Percentiles rank a stretch among this genome's conserved stretches.
Conservation (phyloP, 1,140 invertebrate species). For the Ips nitidus region DNA sequence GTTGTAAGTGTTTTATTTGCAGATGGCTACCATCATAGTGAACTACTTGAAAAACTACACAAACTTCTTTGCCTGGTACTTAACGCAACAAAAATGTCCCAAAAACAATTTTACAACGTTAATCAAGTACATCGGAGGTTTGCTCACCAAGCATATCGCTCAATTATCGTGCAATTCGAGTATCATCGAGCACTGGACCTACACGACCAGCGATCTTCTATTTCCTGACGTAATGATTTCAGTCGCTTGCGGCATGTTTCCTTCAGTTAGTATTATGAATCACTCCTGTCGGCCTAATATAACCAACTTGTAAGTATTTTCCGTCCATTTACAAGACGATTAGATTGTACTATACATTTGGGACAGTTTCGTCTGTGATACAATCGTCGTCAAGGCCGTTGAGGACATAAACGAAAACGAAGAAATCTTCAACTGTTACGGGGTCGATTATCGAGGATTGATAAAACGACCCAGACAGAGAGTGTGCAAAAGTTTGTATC, state of each 20-base stretch:
- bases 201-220: conserved; percentile 39
- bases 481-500: conserved; percentile 43
- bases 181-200: conserved; percentile 45
- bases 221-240: conserved; percentile 58
- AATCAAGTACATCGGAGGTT: conserved; percentile 56
- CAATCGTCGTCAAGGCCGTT: conserved; percentile 47
- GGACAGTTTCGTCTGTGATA: conserved; percentile 44
- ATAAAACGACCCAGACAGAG: conserved; percentile 42
- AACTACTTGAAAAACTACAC: conserved; percentile 59
- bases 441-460: conserved; percentile 44
- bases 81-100: conserved; percentile 39
- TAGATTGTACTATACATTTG: background rate
- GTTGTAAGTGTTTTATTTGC: background rate
- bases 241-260: conserved; percentile 82
- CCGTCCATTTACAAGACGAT: background rate
- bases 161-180: conserved; percentile 78
- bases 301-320: conserved; percentile 66
- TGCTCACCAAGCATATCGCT: conserved; percentile 69
- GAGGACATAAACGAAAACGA: conserved; percentile 45
- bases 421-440: conserved; percentile 52
- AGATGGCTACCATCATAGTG: conserved; percentile 63
- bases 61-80: conserved; percentile 54
- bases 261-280: conserved; percentile 87
- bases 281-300: conserved; percentile 87
- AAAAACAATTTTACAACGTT: conserved; percentile 53